A percentile compares a stretch with the other conserved stretches of the same genome.
These are phyloP conservation scores for Cremastinae sp. DNA, from an alignment of 2,888 invertebrate genomes.

Conservation along the genomic window DNA sequence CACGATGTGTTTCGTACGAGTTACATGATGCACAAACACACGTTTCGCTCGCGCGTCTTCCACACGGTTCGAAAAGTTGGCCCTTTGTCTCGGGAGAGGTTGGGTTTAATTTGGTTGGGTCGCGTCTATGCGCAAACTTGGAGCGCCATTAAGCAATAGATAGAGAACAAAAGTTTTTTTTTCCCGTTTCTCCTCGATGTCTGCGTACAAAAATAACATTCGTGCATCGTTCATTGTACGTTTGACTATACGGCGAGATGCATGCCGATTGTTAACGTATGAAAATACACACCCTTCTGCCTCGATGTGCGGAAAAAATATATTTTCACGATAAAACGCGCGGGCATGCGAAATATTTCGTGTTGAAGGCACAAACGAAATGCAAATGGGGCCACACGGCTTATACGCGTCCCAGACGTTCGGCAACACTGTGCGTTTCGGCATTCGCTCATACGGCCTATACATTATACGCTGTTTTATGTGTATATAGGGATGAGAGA, in stretches of 20 bases:
- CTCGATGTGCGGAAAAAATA: background rate
- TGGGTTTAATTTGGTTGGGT: conserved; percentile 41
- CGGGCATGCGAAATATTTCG: conserved; percentile 75
- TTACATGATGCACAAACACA: background rate
- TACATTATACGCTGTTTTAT: background rate
- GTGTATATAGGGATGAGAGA: conserved; percentile 18
- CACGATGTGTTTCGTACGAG: too few relatives aligned
- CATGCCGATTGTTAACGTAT: background rate
- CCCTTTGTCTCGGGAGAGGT: conserved; percentile 36
- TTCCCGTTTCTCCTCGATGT: conserved; percentile 23
- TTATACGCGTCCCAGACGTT: conserved; percentile 75
- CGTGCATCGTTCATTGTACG: too few relatives aligned
- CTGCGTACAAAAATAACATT: background rate
- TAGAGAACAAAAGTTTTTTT: conserved; percentile 36
- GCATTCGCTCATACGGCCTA: conserved; percentile 65
- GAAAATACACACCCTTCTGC: background rate
- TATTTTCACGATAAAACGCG: conserved; percentile 56
- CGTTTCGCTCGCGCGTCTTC: background rate
- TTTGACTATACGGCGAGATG: too few relatives aligned
- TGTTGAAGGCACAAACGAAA: conserved; percentile 77
- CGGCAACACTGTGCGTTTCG: conserved; percentile 78
- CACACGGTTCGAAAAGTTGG: conserved; percentile 35
- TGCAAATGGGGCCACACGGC: conserved; percentile 75
- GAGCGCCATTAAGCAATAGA: conserved; percentile 41
- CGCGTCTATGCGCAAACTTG: background rate